Evolutionary conservation across 2,888 invertebrate genomes (phyloP).

Genomic region (Tribolium freemani): DNA sequence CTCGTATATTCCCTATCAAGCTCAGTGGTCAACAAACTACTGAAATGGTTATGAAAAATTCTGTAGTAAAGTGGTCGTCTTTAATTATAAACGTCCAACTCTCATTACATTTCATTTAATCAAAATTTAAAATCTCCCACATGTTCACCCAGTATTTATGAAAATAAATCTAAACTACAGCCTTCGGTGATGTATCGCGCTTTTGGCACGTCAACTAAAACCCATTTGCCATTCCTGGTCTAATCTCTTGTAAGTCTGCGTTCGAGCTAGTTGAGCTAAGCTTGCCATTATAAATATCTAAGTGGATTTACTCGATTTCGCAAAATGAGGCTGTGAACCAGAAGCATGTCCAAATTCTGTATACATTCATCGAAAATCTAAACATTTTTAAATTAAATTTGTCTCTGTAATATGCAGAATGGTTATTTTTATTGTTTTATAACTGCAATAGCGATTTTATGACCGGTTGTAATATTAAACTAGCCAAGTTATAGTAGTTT

Average conservation of each 20-base stretch:
- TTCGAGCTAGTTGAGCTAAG: constrained; percentile 17
- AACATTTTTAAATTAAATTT: neutral
- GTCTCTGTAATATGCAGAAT: neutral
- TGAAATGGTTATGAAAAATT: neutral
- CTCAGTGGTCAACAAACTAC: neutral
- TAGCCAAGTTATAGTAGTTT: neutral
- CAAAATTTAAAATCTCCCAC: neutral
- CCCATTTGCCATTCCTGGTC: constrained; percentile 20
- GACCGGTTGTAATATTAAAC: neutral
- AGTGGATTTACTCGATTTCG: constrained; percentile 22
- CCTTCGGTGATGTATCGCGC: constrained; percentile 17
- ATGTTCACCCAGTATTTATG: neutral
- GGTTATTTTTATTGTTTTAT: neutral
- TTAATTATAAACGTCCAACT: neutral
- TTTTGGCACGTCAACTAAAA: constrained; percentile 30
- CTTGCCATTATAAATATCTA: constrained; percentile 25
- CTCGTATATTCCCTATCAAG: neutral
- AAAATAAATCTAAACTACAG: constrained; percentile 11
- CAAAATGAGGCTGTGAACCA: constrained; percentile 2
- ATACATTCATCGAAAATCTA: neutral
- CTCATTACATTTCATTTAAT: no score
- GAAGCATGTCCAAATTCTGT: neutral
- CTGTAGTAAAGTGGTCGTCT: neutral
- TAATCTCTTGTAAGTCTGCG: constrained; percentile 24
- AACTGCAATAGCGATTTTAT: constrained; percentile 1